Evolutionary conservation across 2,888 invertebrate species (phyloP).

Genomic region (Leptinotarsa haldemani): DNA sequence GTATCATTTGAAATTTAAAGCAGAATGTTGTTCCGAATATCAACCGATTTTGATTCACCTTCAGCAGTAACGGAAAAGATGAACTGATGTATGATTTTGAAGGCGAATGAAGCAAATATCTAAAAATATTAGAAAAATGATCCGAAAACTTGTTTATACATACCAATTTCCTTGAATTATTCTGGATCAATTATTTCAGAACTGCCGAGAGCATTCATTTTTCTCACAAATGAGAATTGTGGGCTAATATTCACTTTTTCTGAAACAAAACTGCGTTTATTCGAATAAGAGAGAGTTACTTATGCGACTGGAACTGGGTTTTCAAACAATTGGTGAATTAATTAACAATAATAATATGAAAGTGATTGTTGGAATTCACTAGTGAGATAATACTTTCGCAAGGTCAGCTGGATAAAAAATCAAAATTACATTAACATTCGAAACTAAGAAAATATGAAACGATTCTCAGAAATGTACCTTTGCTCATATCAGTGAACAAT

Average conservation of each 20-base stretch:
- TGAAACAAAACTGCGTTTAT: background rate
- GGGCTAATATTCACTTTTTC: background rate
- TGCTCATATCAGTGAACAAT: background rate
- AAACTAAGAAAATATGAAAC: background rate
- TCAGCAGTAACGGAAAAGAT: no score
- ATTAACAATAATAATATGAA: background rate
- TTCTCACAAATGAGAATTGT: background rate
- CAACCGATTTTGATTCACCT: no score
- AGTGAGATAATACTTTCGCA: no score
- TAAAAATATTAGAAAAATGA: no score
- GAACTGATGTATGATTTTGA: no score
- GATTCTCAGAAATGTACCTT: background rate
- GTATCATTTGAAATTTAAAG: background rate
- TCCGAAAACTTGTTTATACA: no score
- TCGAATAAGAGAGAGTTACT: background rate
- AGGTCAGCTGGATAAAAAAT: no score
- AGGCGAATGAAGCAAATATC: no score
- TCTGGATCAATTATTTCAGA: no score
- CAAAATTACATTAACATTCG: background rate
- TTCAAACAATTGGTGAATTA: background rate
- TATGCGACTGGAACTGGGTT: background rate
- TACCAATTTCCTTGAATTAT: no score
- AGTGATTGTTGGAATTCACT: background rate
- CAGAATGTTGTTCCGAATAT: background rate
- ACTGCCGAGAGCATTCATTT: no score